Evolutionary conservation across 2,888 invertebrate genomes (phyloP), one percentile per base, ranked within the genome.

Genomic region (Hydriomena furcata): DNA sequence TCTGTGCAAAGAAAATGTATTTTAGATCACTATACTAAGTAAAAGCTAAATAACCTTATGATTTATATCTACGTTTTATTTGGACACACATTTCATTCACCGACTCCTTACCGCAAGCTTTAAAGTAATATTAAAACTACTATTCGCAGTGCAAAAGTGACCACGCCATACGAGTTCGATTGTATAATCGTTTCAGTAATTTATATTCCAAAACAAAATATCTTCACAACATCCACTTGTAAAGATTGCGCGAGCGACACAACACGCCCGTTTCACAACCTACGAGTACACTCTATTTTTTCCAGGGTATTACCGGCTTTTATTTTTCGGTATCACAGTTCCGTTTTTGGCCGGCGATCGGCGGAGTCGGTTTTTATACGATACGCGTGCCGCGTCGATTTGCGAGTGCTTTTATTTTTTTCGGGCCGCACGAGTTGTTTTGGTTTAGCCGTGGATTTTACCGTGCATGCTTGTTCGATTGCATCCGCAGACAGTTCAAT

Each of bases 281-380:
- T n/a, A n/a, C n/a, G 68, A 70, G 70, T 76, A 52, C 79, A 74
- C 76, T 87, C 81, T 85, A 84, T 88, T 89, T 88, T 84, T 83
- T 81, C 81, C 76, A 73, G 71, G 65, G 85, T 76, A 86, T 86
- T 85, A 83, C 75, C 62, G 78, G 73, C 82, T 84, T 89, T 88
- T 90, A 89, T 87, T 90, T 90, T 84, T 90, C 79, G 90, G 90
- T 90, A 89, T 89, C 87, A 85, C 88, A 76, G 87, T 81, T 82
- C 84, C 89, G 87, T 82, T 88, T 87, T 87, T 87, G 87, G 89
- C 80, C 82, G 76, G 71, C 85, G 78, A 87, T 85, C 84, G 85
- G 82, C 69, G 69, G 75, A 82, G 73, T 84, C 74, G 80, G 83
- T 84, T 86, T 90, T 87, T 84, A 84, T 84, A 82, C 84, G 82